Evolutionary conservation across 1,140 invertebrate genomes (phyloP).

Genomic region (Proctacanthus coquilletti): DNA sequence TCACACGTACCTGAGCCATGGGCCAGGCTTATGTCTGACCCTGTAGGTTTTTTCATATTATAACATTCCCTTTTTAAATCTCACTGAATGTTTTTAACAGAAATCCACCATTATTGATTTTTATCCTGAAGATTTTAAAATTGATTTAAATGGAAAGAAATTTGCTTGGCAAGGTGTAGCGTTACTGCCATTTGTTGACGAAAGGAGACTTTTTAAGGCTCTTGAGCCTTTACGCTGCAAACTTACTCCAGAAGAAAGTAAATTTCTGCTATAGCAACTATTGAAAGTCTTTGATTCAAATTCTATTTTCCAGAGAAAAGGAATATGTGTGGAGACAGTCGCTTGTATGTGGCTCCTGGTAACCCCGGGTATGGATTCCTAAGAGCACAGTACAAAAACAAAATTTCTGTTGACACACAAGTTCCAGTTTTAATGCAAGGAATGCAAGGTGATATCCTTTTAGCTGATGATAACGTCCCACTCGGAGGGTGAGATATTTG

Average conservation of each 20-base stretch:
- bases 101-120: slow-evolving; percentile 96
- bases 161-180: slow-evolving; percentile 99
- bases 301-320: slow-evolving; percentile 32
- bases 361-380: slow-evolving; percentile 56
- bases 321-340: slow-evolving; percentile 59
- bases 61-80: slow-evolving; percentile 7
- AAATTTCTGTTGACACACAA: slow-evolving; percentile 34
- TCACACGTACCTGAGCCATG: slow-evolving; percentile 86
- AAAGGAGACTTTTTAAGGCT: slow-evolving; percentile 76
- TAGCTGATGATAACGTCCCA: slow-evolving; percentile 49
- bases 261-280: no score
- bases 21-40: slow-evolving; percentile 86
- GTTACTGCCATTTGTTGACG: slow-evolving; percentile 94
- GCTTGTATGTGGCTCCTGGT: slow-evolving; percentile 55
- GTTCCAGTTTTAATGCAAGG: slow-evolving; percentile 45
- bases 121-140: slow-evolving; percentile 96
- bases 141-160: slow-evolving; percentile 98
- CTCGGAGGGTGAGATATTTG: slow-evolving; percentile 41
- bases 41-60: slow-evolving; percentile 41
- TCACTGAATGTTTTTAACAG: slow-evolving; percentile 32
- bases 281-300: slow-evolving; percentile 3
- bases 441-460: slow-evolving; percentile 54
- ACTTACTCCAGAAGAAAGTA: slow-evolving; percentile 67
- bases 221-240: slow-evolving; percentile 63
- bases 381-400: slow-evolving; percentile 46